Conservation (phyloP, 2,888 invertebrate species). For the Hyposoter didymator region DNA sequence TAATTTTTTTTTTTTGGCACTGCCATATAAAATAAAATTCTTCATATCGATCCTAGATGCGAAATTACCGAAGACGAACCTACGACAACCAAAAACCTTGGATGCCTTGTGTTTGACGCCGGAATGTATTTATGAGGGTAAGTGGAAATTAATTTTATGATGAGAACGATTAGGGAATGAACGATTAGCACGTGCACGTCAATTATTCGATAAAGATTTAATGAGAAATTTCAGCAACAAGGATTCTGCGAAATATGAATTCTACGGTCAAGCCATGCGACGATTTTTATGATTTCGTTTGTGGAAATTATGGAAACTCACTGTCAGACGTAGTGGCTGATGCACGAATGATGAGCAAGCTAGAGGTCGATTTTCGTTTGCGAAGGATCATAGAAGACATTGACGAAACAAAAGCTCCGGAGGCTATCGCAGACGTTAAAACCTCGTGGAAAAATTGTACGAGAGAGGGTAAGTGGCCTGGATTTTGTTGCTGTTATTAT, state of each 20-base stretch:
- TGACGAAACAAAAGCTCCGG: background rate
- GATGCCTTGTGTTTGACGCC: background rate
- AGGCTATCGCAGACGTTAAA: background rate
- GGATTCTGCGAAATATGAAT: background rate
- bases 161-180: too few relatives aligned
- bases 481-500: too few relatives aligned
- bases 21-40: background rate
- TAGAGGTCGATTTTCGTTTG: background rate
- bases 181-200: too few relatives aligned
- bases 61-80: background rate
- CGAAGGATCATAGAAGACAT: background rate
- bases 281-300: background rate
- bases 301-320: background rate
- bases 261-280: background rate
- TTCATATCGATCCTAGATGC: background rate
- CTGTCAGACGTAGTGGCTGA: background rate
- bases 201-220: too few relatives aligned
- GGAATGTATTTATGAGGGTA: background rate
- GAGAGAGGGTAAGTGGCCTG: too few relatives aligned
- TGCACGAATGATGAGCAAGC: background rate
- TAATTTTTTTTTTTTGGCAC: too few relatives aligned
- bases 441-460: too few relatives aligned
- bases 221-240: background rate
- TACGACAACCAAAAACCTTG: background rate
- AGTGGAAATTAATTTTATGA: background rate